phyloP scores from a whole-genome alignment of 2,888 invertebrate species.

The Venustoraphidia nigricollis region DNA sequence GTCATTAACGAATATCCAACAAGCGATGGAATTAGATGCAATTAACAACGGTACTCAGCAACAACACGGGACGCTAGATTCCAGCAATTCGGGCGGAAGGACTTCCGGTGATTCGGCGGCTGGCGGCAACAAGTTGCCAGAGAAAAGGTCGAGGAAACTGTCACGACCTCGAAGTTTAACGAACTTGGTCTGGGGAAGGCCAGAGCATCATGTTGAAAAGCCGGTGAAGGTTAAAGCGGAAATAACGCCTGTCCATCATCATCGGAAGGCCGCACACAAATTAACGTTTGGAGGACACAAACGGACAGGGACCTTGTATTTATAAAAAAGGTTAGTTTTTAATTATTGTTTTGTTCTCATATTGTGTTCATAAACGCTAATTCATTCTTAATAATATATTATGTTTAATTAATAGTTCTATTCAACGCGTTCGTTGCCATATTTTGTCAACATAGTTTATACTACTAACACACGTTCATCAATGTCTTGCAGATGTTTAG shows the following conservation, averaged over 20 bases:
- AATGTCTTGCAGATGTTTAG: too few species aligned
- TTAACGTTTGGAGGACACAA: conserved; percentile 5
- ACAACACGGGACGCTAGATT: conserved; percentile 66
- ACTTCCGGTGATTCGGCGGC: conserved; percentile 69
- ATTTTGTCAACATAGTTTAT: too few species aligned
- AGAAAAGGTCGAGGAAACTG: conserved; percentile 64
- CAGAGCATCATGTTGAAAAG: neutral
- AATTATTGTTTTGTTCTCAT: too few species aligned
- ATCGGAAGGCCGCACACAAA: conserved; percentile 4
- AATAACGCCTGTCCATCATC: conserved; percentile 4
- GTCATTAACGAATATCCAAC: conserved; percentile 54
- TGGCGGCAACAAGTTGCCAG: conserved; percentile 61
- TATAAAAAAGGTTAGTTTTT: too few species aligned
- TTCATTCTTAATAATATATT: too few species aligned
- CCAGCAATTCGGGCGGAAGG: conserved; percentile 75
- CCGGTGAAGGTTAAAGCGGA: conserved; percentile 3
- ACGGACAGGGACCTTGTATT: neutral
- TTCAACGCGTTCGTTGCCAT: too few species aligned
- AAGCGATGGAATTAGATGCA: conserved; percentile 44
- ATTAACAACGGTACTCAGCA: conserved; percentile 6
- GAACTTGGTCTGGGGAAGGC: conserved; percentile 62
- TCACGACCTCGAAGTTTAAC: conserved; percentile 75
- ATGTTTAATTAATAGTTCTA: too few species aligned
- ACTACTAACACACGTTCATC: too few species aligned
- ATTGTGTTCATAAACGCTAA: too few species aligned